Conservation (phyloP, 2,888 invertebrate species). For the Pollenia labialis region DNA sequence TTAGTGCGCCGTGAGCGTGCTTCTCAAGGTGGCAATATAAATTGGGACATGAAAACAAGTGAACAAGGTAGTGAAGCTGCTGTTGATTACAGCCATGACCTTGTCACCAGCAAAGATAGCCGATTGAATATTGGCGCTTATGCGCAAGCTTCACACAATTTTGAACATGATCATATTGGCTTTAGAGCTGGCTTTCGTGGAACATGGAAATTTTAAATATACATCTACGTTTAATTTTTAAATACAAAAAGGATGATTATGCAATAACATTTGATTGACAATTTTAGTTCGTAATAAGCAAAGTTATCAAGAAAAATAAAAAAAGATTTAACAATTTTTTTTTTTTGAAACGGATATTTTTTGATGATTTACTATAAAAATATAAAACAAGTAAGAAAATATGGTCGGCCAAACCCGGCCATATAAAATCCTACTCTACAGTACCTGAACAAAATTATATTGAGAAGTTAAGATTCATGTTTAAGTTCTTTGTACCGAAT, state of each 20-base stretch:
- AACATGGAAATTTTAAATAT: neutral
- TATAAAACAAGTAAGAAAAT: too few species aligned
- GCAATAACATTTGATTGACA: too few species aligned
- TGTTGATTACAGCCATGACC: constrained; percentile 76
- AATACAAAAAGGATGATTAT: neutral
- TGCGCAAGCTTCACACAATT: constrained; percentile 77
- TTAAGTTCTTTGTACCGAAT: too few species aligned
- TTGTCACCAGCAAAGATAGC: constrained; percentile 76
- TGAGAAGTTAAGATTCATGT: too few species aligned
- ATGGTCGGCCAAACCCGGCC: too few species aligned
- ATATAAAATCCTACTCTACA: too few species aligned
- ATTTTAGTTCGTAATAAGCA: too few species aligned
- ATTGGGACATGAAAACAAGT: constrained; percentile 7
- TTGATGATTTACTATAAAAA: too few species aligned
- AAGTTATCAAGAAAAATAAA: too few species aligned
- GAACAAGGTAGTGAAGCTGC: constrained; percentile 27
- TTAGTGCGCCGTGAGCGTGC: constrained; percentile 66
- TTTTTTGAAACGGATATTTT: too few species aligned
- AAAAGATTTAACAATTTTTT: too few species aligned
- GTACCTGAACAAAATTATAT: too few species aligned
- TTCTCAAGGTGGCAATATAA: constrained; percentile 71
- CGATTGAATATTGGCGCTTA: constrained; percentile 77
- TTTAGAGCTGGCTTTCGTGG: constrained; percentile 75
- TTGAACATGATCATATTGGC: constrained; percentile 76
- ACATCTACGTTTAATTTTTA: neutral